Evolutionary conservation across 2,888 invertebrate genomes (phyloP).

Genomic region (Hirtodrosophila histrioides): DNA sequence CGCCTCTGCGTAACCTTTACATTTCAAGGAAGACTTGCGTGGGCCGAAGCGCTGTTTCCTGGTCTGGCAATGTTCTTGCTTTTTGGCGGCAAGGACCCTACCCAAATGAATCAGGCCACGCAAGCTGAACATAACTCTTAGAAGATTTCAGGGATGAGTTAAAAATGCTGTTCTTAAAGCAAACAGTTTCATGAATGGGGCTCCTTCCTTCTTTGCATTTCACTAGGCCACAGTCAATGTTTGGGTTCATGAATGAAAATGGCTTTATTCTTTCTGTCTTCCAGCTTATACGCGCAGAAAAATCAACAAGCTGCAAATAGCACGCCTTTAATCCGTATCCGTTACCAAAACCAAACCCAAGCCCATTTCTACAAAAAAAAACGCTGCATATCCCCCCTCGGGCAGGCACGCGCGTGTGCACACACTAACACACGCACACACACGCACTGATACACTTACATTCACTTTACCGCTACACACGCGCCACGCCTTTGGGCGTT

Average conservation of each 20-base stretch:
- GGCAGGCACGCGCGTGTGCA: conserved; percentile 56
- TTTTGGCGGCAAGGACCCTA: neutral
- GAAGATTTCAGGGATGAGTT: neutral
- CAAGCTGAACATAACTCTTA: neutral
- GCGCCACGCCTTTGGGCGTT: conserved; percentile 47
- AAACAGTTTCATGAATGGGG: conserved; percentile 2
- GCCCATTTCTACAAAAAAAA: neutral
- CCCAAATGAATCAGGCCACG: conserved; percentile 19
- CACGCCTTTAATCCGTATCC: conserved; percentile 27
- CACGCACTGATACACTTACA: conserved; percentile 20
- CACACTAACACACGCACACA: neutral
- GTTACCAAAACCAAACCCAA: neutral
- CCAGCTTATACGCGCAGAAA: conserved; percentile 67
- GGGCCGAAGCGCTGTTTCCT: conserved; percentile 4
- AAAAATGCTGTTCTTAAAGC: neutral
- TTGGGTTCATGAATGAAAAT: conserved; percentile 65
- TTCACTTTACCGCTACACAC: conserved; percentile 43
- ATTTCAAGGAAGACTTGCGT: conserved; percentile 14
- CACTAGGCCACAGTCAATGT: neutral
- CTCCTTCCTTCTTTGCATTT: too few species aligned
- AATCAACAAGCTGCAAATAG: conserved; percentile 72
- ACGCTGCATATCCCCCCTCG: neutral
- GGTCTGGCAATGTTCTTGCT: neutral
- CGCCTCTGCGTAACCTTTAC: conserved; percentile 29
- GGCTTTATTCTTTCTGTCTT: conserved; percentile 46